Evolutionary conservation across 2,113 vertebrate genomes (phyloP).

Genomic region (Nyctibius bracteatus): DNA sequence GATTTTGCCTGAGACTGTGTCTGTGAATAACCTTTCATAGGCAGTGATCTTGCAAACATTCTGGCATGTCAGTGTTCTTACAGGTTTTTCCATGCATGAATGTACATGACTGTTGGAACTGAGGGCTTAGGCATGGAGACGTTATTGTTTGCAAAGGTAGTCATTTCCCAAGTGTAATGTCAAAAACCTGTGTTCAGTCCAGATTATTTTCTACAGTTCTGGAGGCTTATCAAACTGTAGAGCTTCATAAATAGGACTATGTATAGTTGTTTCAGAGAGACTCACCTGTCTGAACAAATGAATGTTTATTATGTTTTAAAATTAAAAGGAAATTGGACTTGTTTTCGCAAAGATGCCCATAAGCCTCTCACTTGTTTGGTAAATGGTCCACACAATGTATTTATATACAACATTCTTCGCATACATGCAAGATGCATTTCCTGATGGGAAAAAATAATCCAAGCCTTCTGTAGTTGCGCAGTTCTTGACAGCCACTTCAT

Average conservation of each 20-base stretch:
- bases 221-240: neutral
- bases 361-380: neutral
- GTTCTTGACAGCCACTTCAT: neutral
- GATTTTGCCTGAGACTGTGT: conserved; percentile 9
- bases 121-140: neutral
- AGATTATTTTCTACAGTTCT: neutral
- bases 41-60: conserved; percentile 26
- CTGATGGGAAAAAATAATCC: neutral
- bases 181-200: neutral
- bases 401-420: neutral
- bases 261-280: neutral
- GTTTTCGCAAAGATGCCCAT: neutral
- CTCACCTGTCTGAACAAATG: neutral
- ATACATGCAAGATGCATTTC: neutral
- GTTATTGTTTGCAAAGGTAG: neutral
- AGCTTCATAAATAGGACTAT: neutral
- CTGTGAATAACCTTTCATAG: conserved; percentile 40
- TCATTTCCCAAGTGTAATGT: neutral
- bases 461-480: neutral
- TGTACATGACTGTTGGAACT: neutral
- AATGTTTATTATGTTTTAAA: neutral
- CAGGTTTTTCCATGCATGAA: neutral
- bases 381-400: neutral
- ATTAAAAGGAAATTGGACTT: neutral
- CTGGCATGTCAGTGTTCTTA: neutral